phyloP scores from a whole-genome alignment of 2,113 vertebrate genomes.

The Sylvietta virens region DNA sequence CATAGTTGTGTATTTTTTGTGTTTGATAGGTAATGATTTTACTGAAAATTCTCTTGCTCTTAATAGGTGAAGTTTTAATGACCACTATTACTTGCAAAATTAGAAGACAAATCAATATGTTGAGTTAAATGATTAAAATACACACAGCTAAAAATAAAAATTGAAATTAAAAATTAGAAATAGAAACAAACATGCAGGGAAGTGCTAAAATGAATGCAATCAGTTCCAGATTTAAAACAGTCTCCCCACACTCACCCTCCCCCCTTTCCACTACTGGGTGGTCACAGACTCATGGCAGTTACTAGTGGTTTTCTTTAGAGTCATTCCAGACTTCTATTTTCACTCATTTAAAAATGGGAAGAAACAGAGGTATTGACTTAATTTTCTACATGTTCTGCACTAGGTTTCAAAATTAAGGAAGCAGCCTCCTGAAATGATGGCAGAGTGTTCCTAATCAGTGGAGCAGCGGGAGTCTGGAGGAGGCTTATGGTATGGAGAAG shows the following conservation, averaged over 20 bases:
- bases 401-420: neutral
- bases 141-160: conserved; percentile 36
- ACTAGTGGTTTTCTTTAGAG: conserved; percentile 12
- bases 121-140: neutral
- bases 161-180: neutral
- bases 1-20: neutral
- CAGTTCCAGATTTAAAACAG: conserved; percentile 35
- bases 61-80: neutral
- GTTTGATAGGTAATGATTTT: neutral
- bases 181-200: neutral
- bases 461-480: neutral
- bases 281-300: neutral
- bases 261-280: conserved; percentile 35
- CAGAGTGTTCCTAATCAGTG: neutral
- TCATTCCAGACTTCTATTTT: conserved; percentile 42
- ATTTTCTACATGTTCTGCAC: conserved; percentile 11
- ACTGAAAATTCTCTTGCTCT: neutral
- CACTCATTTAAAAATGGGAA: conserved; percentile 38
- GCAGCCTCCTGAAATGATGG: neutral
- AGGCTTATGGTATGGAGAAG: neutral
- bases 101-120: neutral
- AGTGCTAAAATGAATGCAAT: conserved; percentile 11
- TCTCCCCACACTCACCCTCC: neutral
- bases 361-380: conserved; percentile 23
- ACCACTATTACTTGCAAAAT: neutral